Evolutionary conservation across 2,888 invertebrate genomes (phyloP), one percentile per base, ranked within the genome.

Genomic region (Lasioglossum pauxillum): DNA sequence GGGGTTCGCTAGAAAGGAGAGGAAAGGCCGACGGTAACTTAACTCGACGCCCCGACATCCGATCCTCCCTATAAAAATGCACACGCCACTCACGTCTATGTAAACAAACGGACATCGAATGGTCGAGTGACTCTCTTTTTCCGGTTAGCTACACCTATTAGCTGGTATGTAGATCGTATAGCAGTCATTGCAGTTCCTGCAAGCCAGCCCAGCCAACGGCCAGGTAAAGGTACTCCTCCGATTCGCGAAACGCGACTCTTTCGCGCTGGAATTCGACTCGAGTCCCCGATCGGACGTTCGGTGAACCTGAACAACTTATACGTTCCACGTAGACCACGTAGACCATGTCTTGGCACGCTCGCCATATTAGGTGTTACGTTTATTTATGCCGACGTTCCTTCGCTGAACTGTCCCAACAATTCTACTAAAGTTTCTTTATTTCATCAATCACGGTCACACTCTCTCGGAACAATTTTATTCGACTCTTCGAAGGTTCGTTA

Each of bases 11-110:
- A 86, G 82, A 87, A 87, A 87, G 87, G 80, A 82, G 84, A 79
- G 84, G 64, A 84, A 87, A 82, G 84, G 78, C 78, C 75, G 80
- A 78, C 82, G 82, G 89, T 86, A 89, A 88, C 82, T 90, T 89
- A 92, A 92, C 85, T 90, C 89, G 91, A 90, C 86, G 90, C 90
- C 88, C 83, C 82, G 88, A 91, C 87, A 92, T 87, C 86, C 80
- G 92, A 92, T 92, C 90, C 90, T 87, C 87, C 88, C 87, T 83
- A 83, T 88, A 88, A 89, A 89, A 88, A 85, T 86, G 79, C 88
- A 76, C 83, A 88, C 86, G 84, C 86, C 83, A 86, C 86, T 88
- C 84, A 88, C 79, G 88, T 83, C 86, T 86, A 86, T 90, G 87
- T 90, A 90, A 90, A 90, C 90, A 90, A 88, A 90, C 88, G 88